Percentiles rank a stretch among this genome's conserved stretches.
Evolutionary conservation across 2,888 invertebrate genomes (phyloP).

Genomic region (Pomacea canaliculata): DNA sequence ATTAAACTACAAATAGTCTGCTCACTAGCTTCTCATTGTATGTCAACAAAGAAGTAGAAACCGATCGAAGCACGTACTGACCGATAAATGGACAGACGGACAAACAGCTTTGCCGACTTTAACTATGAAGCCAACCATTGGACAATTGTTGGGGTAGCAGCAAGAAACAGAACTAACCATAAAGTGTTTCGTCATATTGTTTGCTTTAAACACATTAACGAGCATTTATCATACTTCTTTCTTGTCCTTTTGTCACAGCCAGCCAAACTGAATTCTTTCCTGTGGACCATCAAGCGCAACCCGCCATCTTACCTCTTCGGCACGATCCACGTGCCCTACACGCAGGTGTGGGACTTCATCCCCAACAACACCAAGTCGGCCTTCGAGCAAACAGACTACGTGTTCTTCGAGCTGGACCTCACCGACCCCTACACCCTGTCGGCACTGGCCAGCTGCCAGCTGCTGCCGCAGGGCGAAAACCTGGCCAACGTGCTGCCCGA

Average conservation of each 20-base stretch:
- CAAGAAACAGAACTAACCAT: not conserved
- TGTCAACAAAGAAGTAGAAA: too few species aligned
- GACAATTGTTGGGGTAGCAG: not conserved
- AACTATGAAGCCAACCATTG: too few species aligned
- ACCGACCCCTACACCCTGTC: slow-evolving; percentile 72
- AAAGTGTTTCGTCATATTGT: too few species aligned
- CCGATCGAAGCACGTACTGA: too few species aligned
- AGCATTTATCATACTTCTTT: not conserved
- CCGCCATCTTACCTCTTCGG: slow-evolving; percentile 73
- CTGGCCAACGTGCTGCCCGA: slow-evolving; percentile 69
- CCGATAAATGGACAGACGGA: not conserved
- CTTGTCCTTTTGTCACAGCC: slow-evolving; percentile 11
- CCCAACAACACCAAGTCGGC: slow-evolving; percentile 72
- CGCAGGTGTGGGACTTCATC: slow-evolving; percentile 73
- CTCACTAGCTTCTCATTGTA: too few species aligned
- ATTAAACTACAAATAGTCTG: too few species aligned
- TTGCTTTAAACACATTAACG: too few species aligned
- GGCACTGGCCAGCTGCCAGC: slow-evolving; percentile 71
- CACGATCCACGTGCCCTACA: slow-evolving; percentile 75
- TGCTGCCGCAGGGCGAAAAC: slow-evolving; percentile 68
- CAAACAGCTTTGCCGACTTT: not conserved
- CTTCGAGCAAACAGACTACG: slow-evolving; percentile 71
- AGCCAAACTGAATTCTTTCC: slow-evolving; percentile 64
- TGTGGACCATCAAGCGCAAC: slow-evolving; percentile 68
- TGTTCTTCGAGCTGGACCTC: slow-evolving; percentile 74